These are phyloP conservation scores for Drosophila birchii DNA, from an alignment of 2,888 invertebrate genomes.

Conservation along the genomic window DNA sequence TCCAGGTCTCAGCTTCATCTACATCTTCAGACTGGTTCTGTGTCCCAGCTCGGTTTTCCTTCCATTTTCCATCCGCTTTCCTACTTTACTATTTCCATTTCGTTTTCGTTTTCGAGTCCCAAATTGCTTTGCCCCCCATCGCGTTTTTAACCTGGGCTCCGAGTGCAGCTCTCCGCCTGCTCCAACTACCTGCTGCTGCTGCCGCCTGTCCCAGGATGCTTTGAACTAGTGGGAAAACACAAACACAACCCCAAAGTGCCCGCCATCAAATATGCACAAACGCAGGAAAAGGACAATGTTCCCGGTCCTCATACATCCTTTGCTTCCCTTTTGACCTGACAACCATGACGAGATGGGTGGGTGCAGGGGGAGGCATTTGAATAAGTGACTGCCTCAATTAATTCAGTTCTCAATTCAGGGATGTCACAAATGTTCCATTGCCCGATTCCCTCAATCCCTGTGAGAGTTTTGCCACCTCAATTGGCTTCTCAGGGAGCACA, in stretches of 20 bases:
- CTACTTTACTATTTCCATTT: constrained; percentile 27
- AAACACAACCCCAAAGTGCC: constrained; percentile 63
- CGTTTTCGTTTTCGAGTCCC: constrained; percentile 55
- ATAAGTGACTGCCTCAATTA: constrained; percentile 59
- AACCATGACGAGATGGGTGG: constrained; percentile 11
- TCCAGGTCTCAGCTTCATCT: constrained; percentile 39
- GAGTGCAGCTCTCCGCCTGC: constrained; percentile 41
- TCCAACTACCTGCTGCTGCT: constrained; percentile 19
- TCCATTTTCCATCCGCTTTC: constrained; percentile 6
- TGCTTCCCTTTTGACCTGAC: constrained; percentile 26
- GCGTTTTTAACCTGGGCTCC: constrained; percentile 22
- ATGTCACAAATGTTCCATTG: constrained; percentile 12
- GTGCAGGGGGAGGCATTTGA: not conserved
- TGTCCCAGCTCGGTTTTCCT: not conserved
- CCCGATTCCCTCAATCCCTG: constrained; percentile 14
- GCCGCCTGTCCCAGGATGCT: not conserved
- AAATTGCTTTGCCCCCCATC: constrained; percentile 65
- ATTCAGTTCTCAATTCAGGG: constrained; percentile 57
- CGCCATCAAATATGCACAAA: constrained; percentile 65
- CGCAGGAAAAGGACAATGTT: constrained; percentile 58
- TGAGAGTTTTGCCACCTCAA: constrained; percentile 30
- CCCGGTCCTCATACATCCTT: constrained; percentile 9
- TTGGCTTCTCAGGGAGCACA: constrained; percentile 43
- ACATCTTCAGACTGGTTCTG: constrained; percentile 27
- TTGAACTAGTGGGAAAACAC: constrained; percentile 41